Conservation (phyloP, 2,888 invertebrate genomes). For the Phortica okadai region DNA sequence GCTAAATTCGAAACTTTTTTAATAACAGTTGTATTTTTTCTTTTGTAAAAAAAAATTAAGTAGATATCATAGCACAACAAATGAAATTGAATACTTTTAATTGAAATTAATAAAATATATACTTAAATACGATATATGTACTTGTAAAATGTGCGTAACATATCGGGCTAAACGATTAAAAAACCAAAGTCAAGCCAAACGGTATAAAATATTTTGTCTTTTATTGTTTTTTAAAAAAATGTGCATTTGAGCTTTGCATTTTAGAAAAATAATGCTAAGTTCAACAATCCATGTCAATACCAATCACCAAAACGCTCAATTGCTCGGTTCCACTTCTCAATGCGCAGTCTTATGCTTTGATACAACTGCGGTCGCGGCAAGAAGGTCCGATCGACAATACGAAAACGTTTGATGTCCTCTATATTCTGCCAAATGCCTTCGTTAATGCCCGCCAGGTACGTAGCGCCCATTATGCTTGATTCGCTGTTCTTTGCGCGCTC, state of each 20-base stretch:
- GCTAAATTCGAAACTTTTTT: no score
- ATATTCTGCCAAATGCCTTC: slow-evolving; percentile 87
- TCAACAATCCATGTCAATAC: slow-evolving; percentile 57
- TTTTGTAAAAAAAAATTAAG: no score
- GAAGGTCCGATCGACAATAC: slow-evolving; percentile 81
- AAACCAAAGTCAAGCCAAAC: no score
- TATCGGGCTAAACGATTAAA: no score
- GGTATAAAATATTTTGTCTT: not conserved
- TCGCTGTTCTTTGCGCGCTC: slow-evolving; percentile 86
- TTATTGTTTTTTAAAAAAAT: not conserved
- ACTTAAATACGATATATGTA: no score
- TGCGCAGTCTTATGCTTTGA: slow-evolving; percentile 53
- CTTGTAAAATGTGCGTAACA: no score
- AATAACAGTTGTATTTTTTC: no score
- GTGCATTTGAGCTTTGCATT: not conserved
- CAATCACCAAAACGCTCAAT: slow-evolving; percentile 73
- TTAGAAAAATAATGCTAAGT: slow-evolving; percentile 19
- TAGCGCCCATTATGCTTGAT: slow-evolving; percentile 91
- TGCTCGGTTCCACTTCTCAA: slow-evolving; percentile 70
- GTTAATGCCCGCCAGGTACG: slow-evolving; percentile 89
- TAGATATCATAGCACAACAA: no score
- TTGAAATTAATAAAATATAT: no score
- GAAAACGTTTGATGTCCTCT: slow-evolving; percentile 81
- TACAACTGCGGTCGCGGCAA: slow-evolving; percentile 75
- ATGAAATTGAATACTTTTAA: no score